Base-by-base conservation (phyloP, 2,888 invertebrate genomes). In the Smittia aterrima region DNA sequence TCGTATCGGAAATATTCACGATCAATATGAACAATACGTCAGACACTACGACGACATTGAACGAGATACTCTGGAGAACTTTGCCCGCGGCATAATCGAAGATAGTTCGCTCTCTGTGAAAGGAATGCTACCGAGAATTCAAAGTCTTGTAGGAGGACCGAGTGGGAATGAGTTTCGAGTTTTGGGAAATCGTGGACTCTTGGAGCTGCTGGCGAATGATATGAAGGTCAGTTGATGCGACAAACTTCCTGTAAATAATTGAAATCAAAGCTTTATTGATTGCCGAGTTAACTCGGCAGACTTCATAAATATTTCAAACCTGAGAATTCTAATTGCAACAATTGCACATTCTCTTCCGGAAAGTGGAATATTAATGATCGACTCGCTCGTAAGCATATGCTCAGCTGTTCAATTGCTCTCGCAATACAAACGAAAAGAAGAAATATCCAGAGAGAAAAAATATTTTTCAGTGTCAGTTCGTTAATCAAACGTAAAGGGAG, bases 1-100 rank as follows among this genome's bases (percentile, higher is more conserved):
- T 74, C 82, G 87, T 16, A 86, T 91, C 58, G 84, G 87, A 66
- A 84, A 86, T 27, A 85, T 87, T 2, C 87, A 88, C 77, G 80
- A 84, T 27, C 84, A 85, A 78, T 89, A 90, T 87, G 80, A 85
- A 76, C 85, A 85, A 72, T 88, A 89, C 79, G 85, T 87, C 73
- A 80, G 83, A 1, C 78, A 85, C 66, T 84, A 85, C 76, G 81
- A 84, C 38, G 84, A 84, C 75, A 82, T 88, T 77, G 90, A 92
- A 79, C 80, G 83, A 76, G 84, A 84, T 75, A 93, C 93, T 4
- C 79, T 92, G 76, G 85, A 90, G 79, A 86, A 88, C 78, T 92
- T 92, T 79, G 91, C 92, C 0, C 85, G 84, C 77, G 87, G 86
- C 82, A 88, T 89, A 54, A 88, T 92, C 1, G 88, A 91, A 0